Evolutionary conservation across 2,888 invertebrate genomes (phyloP), one percentile per base, ranked within the genome.

Genomic region (Cephonodes hylas): DNA sequence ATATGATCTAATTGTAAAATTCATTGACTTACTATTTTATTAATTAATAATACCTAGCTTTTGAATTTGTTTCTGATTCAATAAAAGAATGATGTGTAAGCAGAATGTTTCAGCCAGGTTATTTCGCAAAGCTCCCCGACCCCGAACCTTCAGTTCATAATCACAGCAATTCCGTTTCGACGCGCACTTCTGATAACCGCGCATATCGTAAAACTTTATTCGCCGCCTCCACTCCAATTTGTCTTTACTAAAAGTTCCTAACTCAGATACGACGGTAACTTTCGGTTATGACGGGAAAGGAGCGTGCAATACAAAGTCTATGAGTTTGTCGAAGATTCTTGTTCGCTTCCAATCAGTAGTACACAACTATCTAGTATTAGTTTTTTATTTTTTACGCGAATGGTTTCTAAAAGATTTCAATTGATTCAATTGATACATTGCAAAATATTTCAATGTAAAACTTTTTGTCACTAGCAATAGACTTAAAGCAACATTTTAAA

Each of bases 151-250:
- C 31, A 27, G 31, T 53, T 31, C 53, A 53, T 53, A 53, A 53
- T 53, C 53, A 53, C 31, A 53, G 31, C 72, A 71, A 69, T 67
- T 70, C 72, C 77, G 74, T 78, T 77, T 77, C 81, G 77, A 76
- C 80, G 79, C 77, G 76, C 81, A 78, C 80, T 83, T 76, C 84
- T 85, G 88, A 89, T 89, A 89, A 89, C 86, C 83, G 80, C 80
- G 83, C 85, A 83, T 86, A 86, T 87, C 88, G 85, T 85, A 86
- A 86, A 88, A 89, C 85, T 89, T 88, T 89, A 86, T 86, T 86
- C 85, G 83, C 84, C 83, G 81, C 84, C 84, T 83, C 83, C 79
- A 75, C 82, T 83, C 78, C 84, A 85, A 89, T 87, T 88, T 88
- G 86, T 88, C 87, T 85, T 84, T 76, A 53, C 80, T 78, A 73